Base-by-base conservation (phyloP, 2,113 vertebrate species). In the Eclectus roratus region DNA sequence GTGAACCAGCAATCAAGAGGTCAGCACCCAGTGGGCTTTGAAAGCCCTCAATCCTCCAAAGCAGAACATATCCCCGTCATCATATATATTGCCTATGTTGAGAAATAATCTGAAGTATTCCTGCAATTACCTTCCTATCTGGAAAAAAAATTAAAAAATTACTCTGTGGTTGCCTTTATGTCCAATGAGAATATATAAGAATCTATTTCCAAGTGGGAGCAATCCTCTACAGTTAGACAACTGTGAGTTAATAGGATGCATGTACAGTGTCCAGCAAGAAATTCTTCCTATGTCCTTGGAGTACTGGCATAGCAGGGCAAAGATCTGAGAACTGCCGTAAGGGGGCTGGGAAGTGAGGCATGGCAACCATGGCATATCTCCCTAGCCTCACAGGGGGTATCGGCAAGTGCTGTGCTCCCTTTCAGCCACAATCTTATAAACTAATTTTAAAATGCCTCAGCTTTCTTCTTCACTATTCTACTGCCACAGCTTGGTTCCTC, bases 51-150 rank as follows among this genome's bases (percentile, higher is more conserved):
- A n/a, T n/a, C n/a, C n/a, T n/a, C n/a, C n/a, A n/a, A n/a, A n/a
- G n/a, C n/a, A n/a, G n/a, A n/a, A n/a, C n/a, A n/a, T n/a, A n/a
- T n/a, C n/a, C n/a, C n/a, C n/a, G n/a, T n/a, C n/a, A 79, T 33
- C 11, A 50, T 79, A 39, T 11, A 41, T 90, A 55, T 80, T 73
- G 53, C 29, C 81, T 76, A 87, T 77, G 39, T 50, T 91, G 41
- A 61, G 27, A 56, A 93, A 89, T 37, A 89, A 94, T 17, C 14
- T 28, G 13, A 11, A 53, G 19, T 58, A 44, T 14, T 35, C 11
- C 9, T 78, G 41, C 64, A 76, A 84, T 87, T 96, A 88, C 69
- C 52, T 39, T 80, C 24, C 66, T 91, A 83, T 35, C 56, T 71
- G 53, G 20, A 11, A 44, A 37, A 39, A 37, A 64, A 25, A 13